These are phyloP conservation scores for Crotophaga sulcirostris DNA, from an alignment of 2,113 vertebrate genomes.

Conservation along the genomic window DNA sequence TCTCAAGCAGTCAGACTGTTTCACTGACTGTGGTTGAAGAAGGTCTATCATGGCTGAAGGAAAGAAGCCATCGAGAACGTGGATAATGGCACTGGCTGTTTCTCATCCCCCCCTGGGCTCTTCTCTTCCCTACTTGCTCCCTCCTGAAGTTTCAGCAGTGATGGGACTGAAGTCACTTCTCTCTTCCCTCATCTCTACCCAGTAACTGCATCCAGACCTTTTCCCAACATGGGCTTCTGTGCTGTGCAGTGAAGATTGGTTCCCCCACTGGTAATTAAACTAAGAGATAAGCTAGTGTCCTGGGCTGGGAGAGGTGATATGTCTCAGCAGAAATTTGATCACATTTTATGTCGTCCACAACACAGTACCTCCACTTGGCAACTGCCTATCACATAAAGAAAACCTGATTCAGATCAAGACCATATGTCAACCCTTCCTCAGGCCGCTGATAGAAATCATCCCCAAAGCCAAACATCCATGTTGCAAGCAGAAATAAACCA, in stretches of 20 bases:
- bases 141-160: background rate
- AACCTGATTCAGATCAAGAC: background rate
- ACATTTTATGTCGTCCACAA: background rate
- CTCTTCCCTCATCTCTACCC: background rate
- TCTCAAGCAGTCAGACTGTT: background rate
- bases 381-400: background rate
- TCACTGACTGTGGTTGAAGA: background rate
- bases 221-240: background rate
- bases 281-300: background rate
- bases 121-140: background rate
- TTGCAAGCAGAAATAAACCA: background rate
- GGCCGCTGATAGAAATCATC: background rate
- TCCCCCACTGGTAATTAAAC: background rate
- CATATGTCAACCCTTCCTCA: background rate
- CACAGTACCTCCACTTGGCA: background rate
- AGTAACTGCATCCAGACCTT: background rate
- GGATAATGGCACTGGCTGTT: background rate
- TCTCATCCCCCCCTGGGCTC: background rate
- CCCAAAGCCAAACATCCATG: background rate
- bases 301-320: background rate
- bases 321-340: background rate
- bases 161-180: background rate
- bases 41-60: background rate
- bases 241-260: background rate
- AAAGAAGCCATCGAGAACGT: background rate